Conservation (phyloP, 2,113 vertebrate genomes). For the Mustela nigripes region DNA sequence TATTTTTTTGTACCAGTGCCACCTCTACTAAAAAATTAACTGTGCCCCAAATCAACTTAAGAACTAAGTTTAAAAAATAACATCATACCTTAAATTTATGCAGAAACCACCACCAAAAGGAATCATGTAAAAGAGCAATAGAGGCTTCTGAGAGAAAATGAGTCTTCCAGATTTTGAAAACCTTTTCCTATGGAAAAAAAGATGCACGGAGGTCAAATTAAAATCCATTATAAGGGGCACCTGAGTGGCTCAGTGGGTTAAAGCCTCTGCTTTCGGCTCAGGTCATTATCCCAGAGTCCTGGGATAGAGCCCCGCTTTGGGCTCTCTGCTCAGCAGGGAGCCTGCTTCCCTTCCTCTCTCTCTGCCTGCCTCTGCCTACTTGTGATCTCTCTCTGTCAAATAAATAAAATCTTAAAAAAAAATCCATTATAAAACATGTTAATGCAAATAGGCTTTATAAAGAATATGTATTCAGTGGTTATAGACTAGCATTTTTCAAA, state of each 20-base stretch:
- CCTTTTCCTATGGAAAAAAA: constrained; percentile 64
- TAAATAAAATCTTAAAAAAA: neutral
- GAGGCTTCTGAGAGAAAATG: constrained; percentile 84
- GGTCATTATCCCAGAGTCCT: too few species aligned
- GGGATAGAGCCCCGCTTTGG: too few species aligned
- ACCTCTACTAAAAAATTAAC: constrained; percentile 28
- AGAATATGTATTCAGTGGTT: neutral
- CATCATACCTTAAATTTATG: constrained; percentile 83
- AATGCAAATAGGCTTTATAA: constrained; percentile 32
- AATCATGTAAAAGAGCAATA: constrained; percentile 84
- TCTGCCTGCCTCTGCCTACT: too few species aligned
- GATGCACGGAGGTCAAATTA: constrained; percentile 41
- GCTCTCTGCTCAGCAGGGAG: too few species aligned
- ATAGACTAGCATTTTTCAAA: neutral
- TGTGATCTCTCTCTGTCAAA: too few species aligned
- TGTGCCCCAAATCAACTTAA: constrained; percentile 15
- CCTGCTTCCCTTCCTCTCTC: too few species aligned
- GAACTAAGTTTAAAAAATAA: neutral
- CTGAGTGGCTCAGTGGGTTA: too few species aligned
- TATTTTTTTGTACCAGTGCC: neutral
- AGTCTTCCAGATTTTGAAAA: constrained; percentile 79
- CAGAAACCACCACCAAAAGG: constrained; percentile 86
- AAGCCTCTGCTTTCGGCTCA: too few species aligned
- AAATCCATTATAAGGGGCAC: neutral
- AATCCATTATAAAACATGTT: neutral